Evolutionary conservation across 1,140 invertebrate species (phyloP).

Genomic region (Meloidogyne chitwoodi): DNA sequence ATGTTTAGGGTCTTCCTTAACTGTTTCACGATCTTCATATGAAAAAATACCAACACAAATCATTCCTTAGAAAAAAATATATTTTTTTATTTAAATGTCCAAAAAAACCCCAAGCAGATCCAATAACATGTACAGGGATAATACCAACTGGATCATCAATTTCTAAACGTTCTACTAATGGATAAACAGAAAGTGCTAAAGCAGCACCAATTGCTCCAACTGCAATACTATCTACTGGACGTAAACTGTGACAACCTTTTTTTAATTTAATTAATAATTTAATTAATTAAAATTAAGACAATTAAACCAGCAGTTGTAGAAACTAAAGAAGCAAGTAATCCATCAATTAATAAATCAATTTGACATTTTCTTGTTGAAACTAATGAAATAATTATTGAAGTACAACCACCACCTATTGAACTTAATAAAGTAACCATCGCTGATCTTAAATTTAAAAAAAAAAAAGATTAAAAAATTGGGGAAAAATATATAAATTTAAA

Average conservation of each 20-base stretch:
- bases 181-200: constrained; percentile 48
- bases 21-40: constrained; percentile 43
- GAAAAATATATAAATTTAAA: too few species aligned
- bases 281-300: not conserved
- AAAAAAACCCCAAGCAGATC: constrained; percentile 56
- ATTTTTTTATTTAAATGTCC: not conserved
- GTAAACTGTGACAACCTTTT: constrained; percentile 54
- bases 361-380: constrained; percentile 48
- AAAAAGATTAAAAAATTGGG: too few species aligned
- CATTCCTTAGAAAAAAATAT: constrained; percentile 40
- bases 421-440: constrained; percentile 82
- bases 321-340: constrained; percentile 58
- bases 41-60: constrained; percentile 60
- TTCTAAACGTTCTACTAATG: constrained; percentile 55
- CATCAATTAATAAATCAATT: constrained; percentile 59
- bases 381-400: constrained; percentile 69
- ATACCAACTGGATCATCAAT: constrained; percentile 62
- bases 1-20: not conserved
- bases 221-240: constrained; percentile 54
- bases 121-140: constrained; percentile 61
- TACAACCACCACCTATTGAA: constrained; percentile 78
- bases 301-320: constrained; percentile 42
- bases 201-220: constrained; percentile 59
- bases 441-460: constrained; percentile 63
- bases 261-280: constrained; percentile 29